phyloP scores from a whole-genome alignment of 2,113 vertebrate genomes.

The Tetrax tetrax region DNA sequence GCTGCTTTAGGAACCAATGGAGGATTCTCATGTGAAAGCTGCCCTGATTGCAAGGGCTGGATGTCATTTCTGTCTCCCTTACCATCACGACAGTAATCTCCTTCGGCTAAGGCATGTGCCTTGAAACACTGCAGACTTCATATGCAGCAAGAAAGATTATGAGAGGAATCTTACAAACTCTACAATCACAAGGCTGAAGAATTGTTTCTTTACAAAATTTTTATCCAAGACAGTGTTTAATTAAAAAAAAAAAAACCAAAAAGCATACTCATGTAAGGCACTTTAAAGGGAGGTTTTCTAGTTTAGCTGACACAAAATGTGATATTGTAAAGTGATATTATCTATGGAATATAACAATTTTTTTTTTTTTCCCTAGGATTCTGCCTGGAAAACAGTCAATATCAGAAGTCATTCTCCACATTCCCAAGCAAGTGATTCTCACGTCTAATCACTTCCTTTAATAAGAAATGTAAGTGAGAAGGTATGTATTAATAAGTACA shows the following conservation, averaged over 20 bases:
- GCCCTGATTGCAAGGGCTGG: background rate
- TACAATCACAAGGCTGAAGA: background rate
- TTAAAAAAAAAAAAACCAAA: background rate
- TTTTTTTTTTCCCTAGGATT: background rate
- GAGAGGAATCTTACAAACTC: background rate
- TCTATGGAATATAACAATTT: background rate
- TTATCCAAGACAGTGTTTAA: background rate
- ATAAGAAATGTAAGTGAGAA: background rate
- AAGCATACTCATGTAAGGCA: background rate
- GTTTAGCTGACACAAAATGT: background rate
- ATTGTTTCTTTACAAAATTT: background rate
- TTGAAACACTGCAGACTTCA: background rate
- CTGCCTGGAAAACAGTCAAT: background rate
- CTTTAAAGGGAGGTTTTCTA: background rate
- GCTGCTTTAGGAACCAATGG: background rate
- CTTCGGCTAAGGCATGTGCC: background rate
- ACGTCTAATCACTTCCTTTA: background rate
- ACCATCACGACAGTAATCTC: background rate
- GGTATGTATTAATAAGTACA: background rate
- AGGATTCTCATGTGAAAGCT: background rate
- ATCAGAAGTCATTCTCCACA: background rate
- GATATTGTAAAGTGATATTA: background rate
- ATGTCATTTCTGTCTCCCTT: background rate
- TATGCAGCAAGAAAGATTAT: rapidly evolving
- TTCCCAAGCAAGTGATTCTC: background rate